These are phyloP conservation scores for Amia ocellicauda DNA, from an alignment of 2,113 vertebrate genomes.

Conservation along the genomic window DNA sequence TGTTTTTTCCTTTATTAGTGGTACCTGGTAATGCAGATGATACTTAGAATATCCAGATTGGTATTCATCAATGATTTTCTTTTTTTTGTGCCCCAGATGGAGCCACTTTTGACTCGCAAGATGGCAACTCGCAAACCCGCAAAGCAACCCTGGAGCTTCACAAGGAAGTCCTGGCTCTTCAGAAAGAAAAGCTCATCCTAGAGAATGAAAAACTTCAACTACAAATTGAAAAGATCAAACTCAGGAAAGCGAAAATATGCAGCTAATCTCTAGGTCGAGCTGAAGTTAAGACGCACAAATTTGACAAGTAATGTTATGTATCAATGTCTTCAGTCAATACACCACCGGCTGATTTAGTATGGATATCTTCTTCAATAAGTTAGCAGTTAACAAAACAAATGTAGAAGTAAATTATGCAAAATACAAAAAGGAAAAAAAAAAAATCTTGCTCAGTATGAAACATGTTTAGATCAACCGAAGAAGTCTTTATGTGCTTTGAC, in stretches of 20 bases:
- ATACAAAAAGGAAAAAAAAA: too few species aligned
- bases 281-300: too few species aligned
- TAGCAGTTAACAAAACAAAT: too few species aligned
- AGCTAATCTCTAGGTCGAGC: neutral
- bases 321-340: too few species aligned
- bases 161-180: slow-evolving; percentile 10
- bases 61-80: neutral
- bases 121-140: neutral
- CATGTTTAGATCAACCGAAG: too few species aligned
- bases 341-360: too few species aligned
- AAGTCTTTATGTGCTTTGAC: too few species aligned
- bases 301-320: too few species aligned
- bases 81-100: neutral
- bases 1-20: neutral
- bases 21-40: too few species aligned
- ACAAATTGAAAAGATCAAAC: slow-evolving; percentile 10
- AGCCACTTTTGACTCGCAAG: neutral
- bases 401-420: too few species aligned
- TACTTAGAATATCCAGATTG: neutral
- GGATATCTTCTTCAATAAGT: too few species aligned
- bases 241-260: slow-evolving; percentile 1
- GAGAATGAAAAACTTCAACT: slow-evolving; percentile 10
- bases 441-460: too few species aligned
- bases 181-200: slow-evolving; percentile 6
- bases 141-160: slow-evolving; percentile 1